Conservation (phyloP, 1,140 invertebrate species). For the Brachionus angularis region DNA sequence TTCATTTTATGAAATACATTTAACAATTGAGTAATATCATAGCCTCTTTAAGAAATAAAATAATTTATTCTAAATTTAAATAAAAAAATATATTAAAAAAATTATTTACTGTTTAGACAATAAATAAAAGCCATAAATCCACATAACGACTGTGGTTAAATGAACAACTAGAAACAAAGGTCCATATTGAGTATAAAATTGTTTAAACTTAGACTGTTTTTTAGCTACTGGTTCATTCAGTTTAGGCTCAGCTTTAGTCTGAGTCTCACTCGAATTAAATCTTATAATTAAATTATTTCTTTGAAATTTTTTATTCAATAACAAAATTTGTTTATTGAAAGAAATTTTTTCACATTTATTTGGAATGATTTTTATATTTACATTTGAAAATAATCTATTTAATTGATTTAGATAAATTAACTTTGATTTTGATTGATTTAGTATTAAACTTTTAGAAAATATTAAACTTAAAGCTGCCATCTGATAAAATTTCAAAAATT, state of each 20-base stretch:
- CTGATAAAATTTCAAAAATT: too few relatives aligned
- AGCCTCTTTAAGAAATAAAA: conserved; percentile 9
- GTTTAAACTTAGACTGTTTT: conserved; percentile 38
- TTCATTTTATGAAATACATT: conserved; percentile 23
- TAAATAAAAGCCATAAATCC: conserved; percentile 40
- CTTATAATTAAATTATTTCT: neutral
- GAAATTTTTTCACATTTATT: too few relatives aligned
- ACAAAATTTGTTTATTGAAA: too few relatives aligned
- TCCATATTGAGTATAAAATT: conserved; percentile 40
- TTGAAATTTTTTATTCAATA: too few relatives aligned
- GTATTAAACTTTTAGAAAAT: too few relatives aligned
- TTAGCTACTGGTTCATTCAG: neutral
- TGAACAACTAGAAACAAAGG: conserved; percentile 33
- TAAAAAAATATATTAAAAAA: neutral
- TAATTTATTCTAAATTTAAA: neutral
- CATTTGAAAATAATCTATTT: too few relatives aligned
- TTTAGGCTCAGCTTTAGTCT: neutral
- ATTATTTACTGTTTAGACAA: conserved; percentile 33
- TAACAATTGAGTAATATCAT: conserved; percentile 33
- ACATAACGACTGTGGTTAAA: conserved; percentile 27
- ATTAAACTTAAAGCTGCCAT: too few relatives aligned
- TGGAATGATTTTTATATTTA: too few relatives aligned
- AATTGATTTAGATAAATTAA: too few relatives aligned
- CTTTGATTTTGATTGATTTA: too few relatives aligned
- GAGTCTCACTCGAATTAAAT: neutral